A percentile compares a stretch with the other conserved stretches of the same genome.
Conservation (phyloP, 2,888 invertebrate species). For the Coenonympha glycerion region DNA sequence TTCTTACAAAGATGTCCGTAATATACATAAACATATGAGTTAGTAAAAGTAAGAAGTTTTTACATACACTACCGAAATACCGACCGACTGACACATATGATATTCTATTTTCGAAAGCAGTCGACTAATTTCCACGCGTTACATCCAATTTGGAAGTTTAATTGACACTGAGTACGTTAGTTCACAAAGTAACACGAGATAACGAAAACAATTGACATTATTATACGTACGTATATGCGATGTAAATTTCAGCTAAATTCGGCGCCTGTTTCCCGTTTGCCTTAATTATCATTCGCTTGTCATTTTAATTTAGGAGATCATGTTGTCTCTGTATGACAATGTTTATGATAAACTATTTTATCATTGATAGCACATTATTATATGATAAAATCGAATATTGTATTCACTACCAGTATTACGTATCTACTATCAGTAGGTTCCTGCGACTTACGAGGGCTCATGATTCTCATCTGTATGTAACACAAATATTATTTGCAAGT, state of each 20-base stretch:
- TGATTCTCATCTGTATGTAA: too few species aligned
- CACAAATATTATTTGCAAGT: too few species aligned
- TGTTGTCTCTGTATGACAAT: conserved; percentile 15
- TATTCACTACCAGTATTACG: too few species aligned
- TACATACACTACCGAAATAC: background rate
- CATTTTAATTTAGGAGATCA: conserved; percentile 19
- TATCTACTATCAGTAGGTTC: too few species aligned
- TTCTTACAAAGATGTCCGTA: background rate
- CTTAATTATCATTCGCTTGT: conserved; percentile 8
- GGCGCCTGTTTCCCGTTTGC: conserved; percentile 5
- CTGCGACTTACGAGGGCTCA: too few species aligned
- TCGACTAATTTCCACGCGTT: conserved; percentile 5
- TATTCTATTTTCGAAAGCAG: conserved; percentile 1
- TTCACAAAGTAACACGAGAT: conserved; percentile 8
- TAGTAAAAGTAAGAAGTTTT: background rate
- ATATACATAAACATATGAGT: too few species aligned
- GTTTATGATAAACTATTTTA: conserved; percentile 21
- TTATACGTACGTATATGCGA: conserved; percentile 1
- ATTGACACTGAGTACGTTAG: conserved; percentile 9
- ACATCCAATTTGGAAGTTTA: conserved; percentile 10
- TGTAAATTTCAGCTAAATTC: conserved; percentile 4
- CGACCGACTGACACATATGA: background rate
- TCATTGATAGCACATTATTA: conserved; percentile 2
- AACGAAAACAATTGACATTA: conserved; percentile 7
- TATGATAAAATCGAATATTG: too few species aligned